Evolutionary conservation across 2,888 invertebrate species (phyloP), one percentile per base, ranked within the genome.

Genomic region (Chelonus formosanus): DNA sequence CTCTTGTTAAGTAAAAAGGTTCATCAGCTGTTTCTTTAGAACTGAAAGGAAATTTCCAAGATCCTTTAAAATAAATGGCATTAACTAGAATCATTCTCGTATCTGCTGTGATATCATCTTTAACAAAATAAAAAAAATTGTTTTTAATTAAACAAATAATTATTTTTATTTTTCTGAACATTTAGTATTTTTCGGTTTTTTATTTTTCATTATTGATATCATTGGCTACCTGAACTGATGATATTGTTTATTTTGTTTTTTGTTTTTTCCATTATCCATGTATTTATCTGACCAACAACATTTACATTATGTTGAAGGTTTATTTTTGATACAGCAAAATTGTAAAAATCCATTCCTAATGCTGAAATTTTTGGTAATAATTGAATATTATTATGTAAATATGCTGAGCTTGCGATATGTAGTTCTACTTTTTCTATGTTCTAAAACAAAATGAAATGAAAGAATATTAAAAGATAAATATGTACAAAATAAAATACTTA

Each of bases 61-160:
- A 85, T 6, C 91, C 91, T 86, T 94, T 95, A 84, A 96, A 95
- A 80, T 95, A 93, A 57, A 96, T 88, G 2, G 94, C 94, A 83
- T 94, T 95, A 3, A 95, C 87, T 4, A 96, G 85, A 3, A 95
- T 89, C 54, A 93, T 82, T 69, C 89, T 87, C 3, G 92, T 92
- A 0, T 85, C 79, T 0, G 74, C 72, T 75, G 86, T 78, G 3
- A 94, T 82, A 75, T 87, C 86, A 74, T 87, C 89, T 86, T 70
- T 7, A 40, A 32, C 10, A 35, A 5, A 47, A 56, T 40, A 4
- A 6, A 10, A 45, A 35, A 34, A 20, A 52, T 5, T 8, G 43
- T 43, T 5, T 4, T 4, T 32, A 58, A 10, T 10, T 20, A 5
- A 3, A 43, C 35, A 35, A 54, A 10, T 60, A 50, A 61, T 32